Base-by-base conservation (phyloP, 1,140 invertebrate species). In the Dendroctonus valens region DNA sequence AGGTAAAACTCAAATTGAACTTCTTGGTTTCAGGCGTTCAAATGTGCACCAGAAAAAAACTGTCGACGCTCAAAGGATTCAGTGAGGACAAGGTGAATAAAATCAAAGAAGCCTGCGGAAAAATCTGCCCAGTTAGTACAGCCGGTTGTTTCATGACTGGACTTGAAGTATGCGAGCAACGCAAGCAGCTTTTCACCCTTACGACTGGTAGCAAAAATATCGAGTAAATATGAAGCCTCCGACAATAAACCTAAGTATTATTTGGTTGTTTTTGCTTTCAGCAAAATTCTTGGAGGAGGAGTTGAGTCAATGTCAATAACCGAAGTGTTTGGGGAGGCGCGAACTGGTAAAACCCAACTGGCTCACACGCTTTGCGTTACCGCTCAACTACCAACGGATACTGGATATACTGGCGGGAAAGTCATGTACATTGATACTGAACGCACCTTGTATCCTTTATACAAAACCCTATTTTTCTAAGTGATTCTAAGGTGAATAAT, bases 251-350 rank as follows among this genome's bases (percentile, higher is more conserved):
- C 0, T 55, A 9, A 40, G 50, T 5, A n/a, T 55, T 11, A 40
- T 5, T 5, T n/a, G 7, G n/a, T 5, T 52, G 44, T 59, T 59
- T 59, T 59, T 11, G 54, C 60, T 80, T 82, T 15, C 74, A 90
- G 88, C 75, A 89, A 90, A 76, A 80, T 94, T 40, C 77, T 94
- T 40, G 84, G 83, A 41, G 91, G 93, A 59, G 93, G 93, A 2
- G 85, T 95, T 66, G 93, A 95, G 81, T 93, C 92, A 14, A 93
- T 93, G 80, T 87, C 91, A 2, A 93, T 96, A 55, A 96, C 93
- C 40, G 93, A 95, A 82, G 89, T 92, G 37, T 94, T 95, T 80
- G 93, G 93, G 0, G 93, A 96, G 79, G 94, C 93, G 77, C 79
- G 91, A 49, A 90, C 88, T 41, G 91, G 90, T 11, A 92, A 91